A percentile compares a stretch with the other conserved stretches of the same genome.
Conservation (phyloP, 2,888 invertebrate species). For the Heliconius charithonia region DNA sequence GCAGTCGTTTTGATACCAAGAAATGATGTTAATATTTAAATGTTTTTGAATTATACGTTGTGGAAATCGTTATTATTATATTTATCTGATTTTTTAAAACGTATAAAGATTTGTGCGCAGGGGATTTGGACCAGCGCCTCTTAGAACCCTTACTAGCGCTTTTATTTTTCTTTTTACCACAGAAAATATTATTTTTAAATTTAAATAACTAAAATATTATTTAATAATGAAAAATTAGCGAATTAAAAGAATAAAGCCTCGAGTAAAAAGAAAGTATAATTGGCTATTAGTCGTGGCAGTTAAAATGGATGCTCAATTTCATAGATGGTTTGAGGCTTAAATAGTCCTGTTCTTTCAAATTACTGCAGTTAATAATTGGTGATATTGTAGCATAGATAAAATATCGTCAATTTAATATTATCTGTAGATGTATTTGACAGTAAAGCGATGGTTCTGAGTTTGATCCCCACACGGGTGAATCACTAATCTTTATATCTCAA, state of each 20-base stretch:
- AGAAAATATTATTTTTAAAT: background rate
- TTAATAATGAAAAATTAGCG: background rate
- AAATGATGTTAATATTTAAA: background rate
- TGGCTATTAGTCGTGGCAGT: conserved; percentile 22
- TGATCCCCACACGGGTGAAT: no score
- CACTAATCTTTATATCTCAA: no score
- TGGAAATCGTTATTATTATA: no score
- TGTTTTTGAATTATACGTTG: no score
- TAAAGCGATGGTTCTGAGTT: no score
- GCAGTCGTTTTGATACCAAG: background rate
- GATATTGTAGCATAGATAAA: background rate
- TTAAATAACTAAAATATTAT: background rate
- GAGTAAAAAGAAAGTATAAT: conserved; percentile 18
- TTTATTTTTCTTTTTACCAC: background rate
- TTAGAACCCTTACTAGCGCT: no score
- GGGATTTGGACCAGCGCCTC: no score
- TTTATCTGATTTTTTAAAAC: no score
- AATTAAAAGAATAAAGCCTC: conserved; percentile 8
- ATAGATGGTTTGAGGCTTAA: conserved; percentile 15
- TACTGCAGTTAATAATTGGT: background rate
- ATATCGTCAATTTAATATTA: background rate
- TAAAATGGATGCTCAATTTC: conserved; percentile 11
- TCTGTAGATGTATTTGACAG: no score
- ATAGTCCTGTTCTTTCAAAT: conserved; percentile 11
- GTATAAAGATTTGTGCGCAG: no score